phyloP scores from a whole-genome alignment of 2,797 vertebrate species.

The Aselliscus stoliczkanus region DNA sequence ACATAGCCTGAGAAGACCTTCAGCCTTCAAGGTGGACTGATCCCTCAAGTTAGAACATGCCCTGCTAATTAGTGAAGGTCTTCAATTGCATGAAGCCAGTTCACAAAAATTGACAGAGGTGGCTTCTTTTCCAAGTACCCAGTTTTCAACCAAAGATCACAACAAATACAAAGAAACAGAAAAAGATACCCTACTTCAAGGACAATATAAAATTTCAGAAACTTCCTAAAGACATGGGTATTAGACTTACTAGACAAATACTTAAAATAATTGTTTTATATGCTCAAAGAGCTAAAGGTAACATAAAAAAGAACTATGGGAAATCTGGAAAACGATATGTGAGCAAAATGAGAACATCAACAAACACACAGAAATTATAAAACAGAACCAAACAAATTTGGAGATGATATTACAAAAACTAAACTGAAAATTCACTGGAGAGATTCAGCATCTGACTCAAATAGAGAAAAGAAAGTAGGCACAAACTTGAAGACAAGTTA shows the following conservation, averaged over 20 bases:
- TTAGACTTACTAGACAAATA: neutral
- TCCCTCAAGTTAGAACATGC: neutral
- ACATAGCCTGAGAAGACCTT: neutral
- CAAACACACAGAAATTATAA: no score
- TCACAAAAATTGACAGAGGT: neutral
- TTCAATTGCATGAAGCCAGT: neutral
- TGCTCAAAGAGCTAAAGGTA: no score
- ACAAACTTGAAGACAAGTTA: no score
- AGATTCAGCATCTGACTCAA: no score
- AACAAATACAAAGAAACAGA: neutral
- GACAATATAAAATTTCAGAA: no score
- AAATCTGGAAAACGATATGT: no score
- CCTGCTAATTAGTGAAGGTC: neutral
- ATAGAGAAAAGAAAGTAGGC: no score
- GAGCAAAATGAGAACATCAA: no score
- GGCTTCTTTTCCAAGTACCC: neutral
- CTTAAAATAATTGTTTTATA: neutral
- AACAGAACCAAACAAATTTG: no score
- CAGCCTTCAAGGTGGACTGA: neutral
- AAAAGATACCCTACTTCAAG: neutral
- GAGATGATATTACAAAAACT: no score
- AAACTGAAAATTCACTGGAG: no score
- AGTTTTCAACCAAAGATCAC: neutral
- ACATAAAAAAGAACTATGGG: no score
- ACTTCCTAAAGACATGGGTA: neutral